These are phyloP conservation scores for Lymantria monacha DNA, from an alignment of 2,888 invertebrate species.

Conservation along the genomic window DNA sequence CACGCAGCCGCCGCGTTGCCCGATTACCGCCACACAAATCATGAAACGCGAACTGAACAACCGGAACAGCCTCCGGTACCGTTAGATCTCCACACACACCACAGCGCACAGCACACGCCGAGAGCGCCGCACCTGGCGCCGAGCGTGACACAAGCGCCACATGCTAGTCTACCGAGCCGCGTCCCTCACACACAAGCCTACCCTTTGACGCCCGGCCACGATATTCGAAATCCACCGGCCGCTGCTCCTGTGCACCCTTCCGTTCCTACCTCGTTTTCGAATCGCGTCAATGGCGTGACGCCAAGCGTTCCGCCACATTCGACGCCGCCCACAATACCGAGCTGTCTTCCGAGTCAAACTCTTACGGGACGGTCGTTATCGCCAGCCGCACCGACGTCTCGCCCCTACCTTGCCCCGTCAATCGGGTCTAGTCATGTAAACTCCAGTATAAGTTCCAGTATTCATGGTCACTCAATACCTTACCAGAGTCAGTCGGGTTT, in stretches of 20 bases:
- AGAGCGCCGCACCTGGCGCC: conserved; percentile 37
- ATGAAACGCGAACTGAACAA: conserved; percentile 79
- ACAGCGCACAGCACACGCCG: conserved; percentile 58
- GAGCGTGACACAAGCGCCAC: conserved; percentile 39
- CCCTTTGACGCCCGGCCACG: conserved; percentile 61
- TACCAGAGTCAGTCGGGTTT: conserved; percentile 74
- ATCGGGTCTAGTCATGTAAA: conserved; percentile 80
- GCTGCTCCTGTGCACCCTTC: conserved; percentile 50
- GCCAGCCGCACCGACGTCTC: conserved; percentile 61
- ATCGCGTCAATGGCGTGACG: conserved; percentile 57
- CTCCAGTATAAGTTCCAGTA: conserved; percentile 72
- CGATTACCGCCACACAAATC: conserved; percentile 76
- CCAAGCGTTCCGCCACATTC: conserved; percentile 54
- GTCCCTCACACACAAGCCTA: conserved; percentile 58
- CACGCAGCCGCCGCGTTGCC: conserved; percentile 73
- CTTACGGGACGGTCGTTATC: conserved; percentile 60
- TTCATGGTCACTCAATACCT: conserved; percentile 69
- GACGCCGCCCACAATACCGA: conserved; percentile 56
- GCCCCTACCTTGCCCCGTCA: conserved; percentile 66
- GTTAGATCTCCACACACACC: conserved; percentile 66
- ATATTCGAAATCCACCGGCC: conserved; percentile 52
- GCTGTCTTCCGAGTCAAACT: conserved; percentile 72
- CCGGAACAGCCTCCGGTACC: conserved; percentile 58
- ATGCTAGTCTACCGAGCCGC: conserved; percentile 58
- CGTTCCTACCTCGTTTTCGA: conserved; percentile 70